Evolutionary conservation across 2,888 invertebrate genomes (phyloP), one percentile per base, ranked within the genome.

Genomic region (Coremacera marginata): DNA sequence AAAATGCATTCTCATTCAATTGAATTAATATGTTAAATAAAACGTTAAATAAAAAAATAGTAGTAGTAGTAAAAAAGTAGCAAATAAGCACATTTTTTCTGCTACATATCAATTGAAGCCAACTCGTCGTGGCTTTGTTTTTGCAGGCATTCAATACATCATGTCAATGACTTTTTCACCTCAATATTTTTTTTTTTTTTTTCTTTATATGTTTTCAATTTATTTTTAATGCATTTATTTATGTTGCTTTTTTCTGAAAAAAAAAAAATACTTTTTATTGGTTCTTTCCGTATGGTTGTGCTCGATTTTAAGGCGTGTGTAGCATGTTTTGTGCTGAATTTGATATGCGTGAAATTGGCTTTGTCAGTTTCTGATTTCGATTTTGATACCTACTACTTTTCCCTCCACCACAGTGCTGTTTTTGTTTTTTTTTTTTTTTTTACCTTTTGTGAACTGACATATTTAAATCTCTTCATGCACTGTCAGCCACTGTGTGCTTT

Each of bases 161-260:
- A 73, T 62, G 72, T 73, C 72, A 73, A 62, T 49, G 72, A 73
- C 72, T 73, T 60, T 62, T 31, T 70, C 70, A 70, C 34, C 70
- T 55, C 52, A 19, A 70, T 70, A 31, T 49, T 73, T 22, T 9
- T 25, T 19, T 22, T 11, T 52, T 52, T 52, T 49, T 73, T 22
- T 14, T 25, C 5, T 49, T 27, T 19, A 68, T 68, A 44, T 68
- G 27, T 44, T 44, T 65, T 65, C 44, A n/a, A 25, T 52, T 70
- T 25, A 27, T 27, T 51, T 70, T 70, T 49, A 25, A 51, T 52
- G 22, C 25, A 27, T 25, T 44, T 14, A n/a, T 57, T 37, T 71
- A 8, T 16, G 57, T 34, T 60, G 19, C 19, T 22, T 55, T 57
- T 5, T 57, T 55, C 19, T 57, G 4, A 27, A 2, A 4, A 19